Percentiles rank a stretch among this genome's conserved stretches.
Conservation (phyloP, 2,888 invertebrate species). For the Xiphydria camelus region DNA sequence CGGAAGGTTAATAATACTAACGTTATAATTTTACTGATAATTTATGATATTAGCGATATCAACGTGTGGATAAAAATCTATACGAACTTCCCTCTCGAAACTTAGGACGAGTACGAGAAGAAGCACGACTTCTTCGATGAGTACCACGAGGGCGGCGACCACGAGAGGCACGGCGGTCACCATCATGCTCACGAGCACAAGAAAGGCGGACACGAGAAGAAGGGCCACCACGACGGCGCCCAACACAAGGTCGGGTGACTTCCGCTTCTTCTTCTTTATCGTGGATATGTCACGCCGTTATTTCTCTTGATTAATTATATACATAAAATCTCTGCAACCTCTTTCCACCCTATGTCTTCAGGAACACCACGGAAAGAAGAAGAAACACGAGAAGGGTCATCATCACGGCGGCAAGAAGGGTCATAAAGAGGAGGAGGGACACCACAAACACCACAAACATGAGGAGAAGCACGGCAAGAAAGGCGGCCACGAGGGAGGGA, state of each 20-base stretch:
- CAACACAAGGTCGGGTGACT: slow-evolving; percentile 43
- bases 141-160: slow-evolving; percentile 69
- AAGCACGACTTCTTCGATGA: slow-evolving; percentile 78
- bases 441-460: slow-evolving; percentile 62
- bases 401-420: slow-evolving; percentile 62
- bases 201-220: slow-evolving; percentile 62
- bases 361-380: slow-evolving; percentile 63
- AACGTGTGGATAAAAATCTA: too few species aligned
- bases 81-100: slow-evolving; percentile 21
- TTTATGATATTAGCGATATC: too few species aligned
- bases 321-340: too few species aligned
- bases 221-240: slow-evolving; percentile 57
- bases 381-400: slow-evolving; percentile 62
- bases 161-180: slow-evolving; percentile 68
- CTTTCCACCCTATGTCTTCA: too few species aligned
- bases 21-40: too few species aligned
- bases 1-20: too few species aligned
- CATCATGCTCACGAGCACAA: slow-evolving; percentile 61
- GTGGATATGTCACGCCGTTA: background rate
- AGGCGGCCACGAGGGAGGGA: slow-evolving; percentile 58
- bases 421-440: slow-evolving; percentile 62
- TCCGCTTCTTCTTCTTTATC: background rate
- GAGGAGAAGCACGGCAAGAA: slow-evolving; percentile 58
- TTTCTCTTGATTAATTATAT: background rate
- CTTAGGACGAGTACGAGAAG: slow-evolving; percentile 72